These are phyloP conservation scores for Capitella teleta DNA, from an alignment of 1,140 invertebrate species.

Conservation along the genomic window DNA sequence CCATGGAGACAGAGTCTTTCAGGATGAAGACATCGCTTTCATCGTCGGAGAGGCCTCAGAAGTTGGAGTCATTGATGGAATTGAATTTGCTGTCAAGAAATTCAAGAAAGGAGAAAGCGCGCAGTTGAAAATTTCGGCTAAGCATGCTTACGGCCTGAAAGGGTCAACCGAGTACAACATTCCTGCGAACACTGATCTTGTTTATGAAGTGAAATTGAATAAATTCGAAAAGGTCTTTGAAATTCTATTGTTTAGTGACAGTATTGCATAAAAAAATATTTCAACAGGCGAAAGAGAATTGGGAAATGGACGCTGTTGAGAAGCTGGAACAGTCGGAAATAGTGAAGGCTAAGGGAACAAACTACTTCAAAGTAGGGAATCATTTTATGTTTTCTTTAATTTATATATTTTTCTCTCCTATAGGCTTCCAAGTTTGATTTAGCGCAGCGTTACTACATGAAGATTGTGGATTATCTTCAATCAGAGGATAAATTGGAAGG, in stretches of 20 bases:
- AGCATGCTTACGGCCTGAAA: constrained; percentile 67
- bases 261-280: constrained; percentile 1
- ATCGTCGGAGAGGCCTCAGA: constrained; percentile 73
- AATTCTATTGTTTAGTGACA: neutral
- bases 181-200: constrained; percentile 64
- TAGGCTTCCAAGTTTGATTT: constrained; percentile 59
- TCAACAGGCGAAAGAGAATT: constrained; percentile 57
- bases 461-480: constrained; percentile 52
- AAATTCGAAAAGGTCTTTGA: constrained; percentile 65
- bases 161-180: constrained; percentile 63
- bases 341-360: constrained; percentile 81
- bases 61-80: constrained; percentile 60
- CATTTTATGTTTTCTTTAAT: neutral
- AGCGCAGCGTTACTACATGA: constrained; percentile 82
- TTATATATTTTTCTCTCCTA: constrained; percentile 1
- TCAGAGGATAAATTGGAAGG: constrained; percentile 39
- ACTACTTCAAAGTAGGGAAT: constrained; percentile 66
- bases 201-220: constrained; percentile 64
- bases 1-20: constrained; percentile 48
- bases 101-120: constrained; percentile 76
- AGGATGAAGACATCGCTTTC: constrained; percentile 67
- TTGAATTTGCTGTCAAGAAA: constrained; percentile 73
- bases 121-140: constrained; percentile 56
- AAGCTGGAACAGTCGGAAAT: constrained; percentile 69
- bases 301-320: constrained; percentile 64